phyloP scores from a whole-genome alignment of 2,888 invertebrate species.

The Laothoe populi region DNA sequence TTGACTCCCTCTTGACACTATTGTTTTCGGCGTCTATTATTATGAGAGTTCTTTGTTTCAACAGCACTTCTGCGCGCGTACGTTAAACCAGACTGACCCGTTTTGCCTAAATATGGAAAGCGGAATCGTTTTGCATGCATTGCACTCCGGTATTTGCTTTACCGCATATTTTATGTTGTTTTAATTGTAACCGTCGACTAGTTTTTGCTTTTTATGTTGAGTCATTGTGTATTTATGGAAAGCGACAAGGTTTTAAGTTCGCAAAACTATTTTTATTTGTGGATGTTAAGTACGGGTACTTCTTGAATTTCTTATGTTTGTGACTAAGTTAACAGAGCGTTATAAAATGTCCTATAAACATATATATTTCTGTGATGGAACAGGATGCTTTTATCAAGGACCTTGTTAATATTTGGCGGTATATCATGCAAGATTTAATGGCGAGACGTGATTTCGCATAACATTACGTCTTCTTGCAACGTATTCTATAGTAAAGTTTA shows the following conservation, averaged over 20 bases:
- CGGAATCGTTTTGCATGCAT: constrained; percentile 55
- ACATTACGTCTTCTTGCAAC: neutral
- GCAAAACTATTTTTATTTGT: constrained; percentile 11
- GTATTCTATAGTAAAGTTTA: neutral
- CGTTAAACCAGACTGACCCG: constrained; percentile 53
- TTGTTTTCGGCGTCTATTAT: constrained; percentile 30
- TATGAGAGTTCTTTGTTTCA: constrained; percentile 48
- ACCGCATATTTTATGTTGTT: constrained; percentile 41
- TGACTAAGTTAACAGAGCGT: too few species aligned
- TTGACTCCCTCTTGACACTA: constrained; percentile 16
- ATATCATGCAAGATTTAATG: constrained; percentile 4
- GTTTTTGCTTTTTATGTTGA: constrained; percentile 30
- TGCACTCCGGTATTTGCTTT: constrained; percentile 39
- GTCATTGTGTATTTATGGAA: constrained; percentile 2
- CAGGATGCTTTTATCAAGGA: constrained; percentile 16
- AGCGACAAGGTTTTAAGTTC: neutral
- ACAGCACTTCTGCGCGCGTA: constrained; percentile 39
- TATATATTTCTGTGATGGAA: too few species aligned
- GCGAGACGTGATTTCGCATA: constrained; percentile 7
- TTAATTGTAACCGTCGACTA: constrained; percentile 17
- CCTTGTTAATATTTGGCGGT: constrained; percentile 7
- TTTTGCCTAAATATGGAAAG: constrained; percentile 68
- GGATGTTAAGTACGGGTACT: too few species aligned
- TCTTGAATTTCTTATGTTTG: neutral
- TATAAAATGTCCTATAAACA: too few species aligned